Base-by-base conservation (phyloP, 2,888 invertebrate genomes). In the Nymphalis polychloros region DNA sequence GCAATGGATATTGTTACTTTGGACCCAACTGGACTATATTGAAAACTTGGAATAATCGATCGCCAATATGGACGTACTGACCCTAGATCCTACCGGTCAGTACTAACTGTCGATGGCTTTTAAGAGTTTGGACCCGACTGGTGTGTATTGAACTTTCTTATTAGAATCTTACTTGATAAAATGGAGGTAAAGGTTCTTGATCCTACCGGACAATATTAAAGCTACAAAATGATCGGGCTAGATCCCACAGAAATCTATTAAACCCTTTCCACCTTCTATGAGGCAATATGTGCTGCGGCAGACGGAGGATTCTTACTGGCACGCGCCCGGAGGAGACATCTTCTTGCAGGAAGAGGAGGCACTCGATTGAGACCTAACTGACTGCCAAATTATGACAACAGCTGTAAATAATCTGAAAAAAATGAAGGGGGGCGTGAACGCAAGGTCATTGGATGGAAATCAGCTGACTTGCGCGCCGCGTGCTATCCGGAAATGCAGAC, bases 21-120 rank as follows among this genome's bases (percentile, higher is more conserved):
- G 81, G 92, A 92, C 81, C 92, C 92, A 17, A 92, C 92, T 78
- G 92, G 91, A 86, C 91, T 91, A 66, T 92, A 92, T 77, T 92
- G 85, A 80, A 71, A 71, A 67, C 63, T 70, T 64, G 46, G 35
- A 52, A 68, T 72, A 10, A 57, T 63, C 8, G 6, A 31, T 31
- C 53, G 16, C 52, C 69, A 81, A 79, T 75, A 90, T 92, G 90
- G 88, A 89, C 76, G 80, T 81, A 72, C 74, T 76, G 74, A 87
- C 87, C 6, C 81, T 92, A 67, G 92, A 91, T 79, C 91, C 91
- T 57, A 92, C 90, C 66, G 90, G 90, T 78, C 90, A 91, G 79
- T 82, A 82, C 73, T 83, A 76, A 79, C 70, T 72, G 50, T 64
- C 64, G 71, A 79, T 78, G 77, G 71, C 75, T 64, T 66, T 79